Evolutionary conservation across 2,888 invertebrate genomes (phyloP).

Genomic region (Synergus laeviventris): DNA sequence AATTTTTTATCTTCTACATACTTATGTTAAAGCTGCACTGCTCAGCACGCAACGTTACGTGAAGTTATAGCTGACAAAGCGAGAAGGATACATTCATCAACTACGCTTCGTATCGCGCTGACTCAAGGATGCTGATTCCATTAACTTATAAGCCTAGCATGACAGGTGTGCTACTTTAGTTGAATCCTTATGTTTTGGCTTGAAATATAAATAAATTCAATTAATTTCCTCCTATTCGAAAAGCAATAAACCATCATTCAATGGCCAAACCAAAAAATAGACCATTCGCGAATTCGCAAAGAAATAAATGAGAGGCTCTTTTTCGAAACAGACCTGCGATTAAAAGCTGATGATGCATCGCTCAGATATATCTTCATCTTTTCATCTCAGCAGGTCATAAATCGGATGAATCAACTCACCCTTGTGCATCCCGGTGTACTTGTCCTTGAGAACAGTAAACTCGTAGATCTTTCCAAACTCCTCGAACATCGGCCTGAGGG

Average conservation of each 20-base stretch:
- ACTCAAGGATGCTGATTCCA: constrained; percentile 7
- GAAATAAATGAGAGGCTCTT: not conserved
- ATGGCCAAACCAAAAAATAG: not conserved
- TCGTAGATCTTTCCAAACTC: constrained; percentile 96
- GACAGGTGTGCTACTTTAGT: not conserved
- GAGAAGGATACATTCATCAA: not conserved
- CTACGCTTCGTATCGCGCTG: not conserved
- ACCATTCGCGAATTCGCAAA: not conserved
- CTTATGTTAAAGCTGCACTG: not conserved
- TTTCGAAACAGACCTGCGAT: not conserved
- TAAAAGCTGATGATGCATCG: not conserved
- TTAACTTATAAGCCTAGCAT: not conserved
- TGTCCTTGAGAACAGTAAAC: constrained; percentile 95
- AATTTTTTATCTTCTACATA: not conserved
- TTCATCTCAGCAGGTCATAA: constrained; percentile 20
- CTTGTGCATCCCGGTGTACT: constrained; percentile 97
- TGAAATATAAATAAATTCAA: too few relatives aligned
- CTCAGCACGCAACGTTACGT: not conserved
- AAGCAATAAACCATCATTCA: not conserved
- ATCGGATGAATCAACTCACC: constrained; percentile 79
- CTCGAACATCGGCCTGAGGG: constrained; percentile 93
- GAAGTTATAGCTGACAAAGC: constrained; percentile 2
- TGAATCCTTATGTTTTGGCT: too few relatives aligned
- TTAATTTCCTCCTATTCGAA: not conserved
- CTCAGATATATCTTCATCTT: constrained; percentile 14